Conservation (phyloP, 2,113 vertebrate species). For the Ictalurus punctatus region DNA sequence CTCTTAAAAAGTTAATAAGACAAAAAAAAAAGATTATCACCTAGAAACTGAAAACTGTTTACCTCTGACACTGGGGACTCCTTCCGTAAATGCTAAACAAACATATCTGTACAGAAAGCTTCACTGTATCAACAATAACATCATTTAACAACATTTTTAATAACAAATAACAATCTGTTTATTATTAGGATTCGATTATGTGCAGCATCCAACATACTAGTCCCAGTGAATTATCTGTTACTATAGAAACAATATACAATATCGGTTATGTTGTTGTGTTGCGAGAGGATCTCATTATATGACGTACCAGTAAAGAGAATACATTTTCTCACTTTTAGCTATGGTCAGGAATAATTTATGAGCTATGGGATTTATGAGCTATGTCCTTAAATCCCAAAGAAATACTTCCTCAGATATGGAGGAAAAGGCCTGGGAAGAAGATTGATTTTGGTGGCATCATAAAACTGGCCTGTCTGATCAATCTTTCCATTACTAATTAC, state of each 20-base stretch:
- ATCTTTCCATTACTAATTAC: neutral
- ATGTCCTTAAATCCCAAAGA: conserved; percentile 22
- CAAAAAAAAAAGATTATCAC: neutral
- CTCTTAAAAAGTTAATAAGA: neutral
- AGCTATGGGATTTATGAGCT: conserved; percentile 30
- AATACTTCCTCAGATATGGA: neutral
- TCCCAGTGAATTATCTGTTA: neutral
- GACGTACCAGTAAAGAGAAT: conserved; percentile 32
- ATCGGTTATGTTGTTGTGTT: neutral
- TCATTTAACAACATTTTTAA: neutral
- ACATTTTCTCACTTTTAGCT: conserved; percentile 39
- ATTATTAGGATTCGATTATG: neutral
- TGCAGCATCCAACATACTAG: neutral
- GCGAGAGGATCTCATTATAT: conserved; percentile 11
- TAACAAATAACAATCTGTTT: neutral
- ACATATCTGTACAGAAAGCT: neutral
- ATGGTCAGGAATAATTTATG: conserved; percentile 50
- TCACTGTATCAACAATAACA: neutral
- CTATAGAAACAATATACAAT: neutral
- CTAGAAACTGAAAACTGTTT: neutral
- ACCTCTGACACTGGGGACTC: neutral
- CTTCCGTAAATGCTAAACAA: neutral
- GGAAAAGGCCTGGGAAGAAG: neutral
- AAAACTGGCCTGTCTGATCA: neutral
- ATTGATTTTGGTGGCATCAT: neutral